These are phyloP conservation scores for Copidosoma floridanum DNA, from an alignment of 1,140 invertebrate species.

Conservation along the genomic window DNA sequence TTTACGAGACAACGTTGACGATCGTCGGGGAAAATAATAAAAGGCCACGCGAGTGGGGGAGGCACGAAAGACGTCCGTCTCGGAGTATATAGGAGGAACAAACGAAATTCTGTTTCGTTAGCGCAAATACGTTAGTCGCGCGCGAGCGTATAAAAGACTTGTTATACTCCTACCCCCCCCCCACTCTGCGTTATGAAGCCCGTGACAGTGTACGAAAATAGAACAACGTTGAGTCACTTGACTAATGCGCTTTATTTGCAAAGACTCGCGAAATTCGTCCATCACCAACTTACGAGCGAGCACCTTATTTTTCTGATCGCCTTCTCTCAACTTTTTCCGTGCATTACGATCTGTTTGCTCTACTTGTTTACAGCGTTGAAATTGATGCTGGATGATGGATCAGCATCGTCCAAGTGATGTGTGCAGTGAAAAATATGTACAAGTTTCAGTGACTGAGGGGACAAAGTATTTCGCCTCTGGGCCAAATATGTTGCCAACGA, in stretches of 20 bases:
- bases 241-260: slow-evolving; percentile 30
- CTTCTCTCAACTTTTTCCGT: neutral
- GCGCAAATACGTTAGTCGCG: neutral
- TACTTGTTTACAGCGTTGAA: neutral
- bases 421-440: too few relatives aligned
- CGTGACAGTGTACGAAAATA: slow-evolving; percentile 27
- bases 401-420: too few relatives aligned
- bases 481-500: too few relatives aligned
- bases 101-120: slow-evolving; percentile 24
- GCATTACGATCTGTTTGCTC: slow-evolving; percentile 13
- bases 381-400: slow-evolving; percentile 22
- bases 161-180: too few relatives aligned
- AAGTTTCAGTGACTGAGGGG: too few relatives aligned
- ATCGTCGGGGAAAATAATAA: slow-evolving; percentile 12
- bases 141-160: too few relatives aligned
- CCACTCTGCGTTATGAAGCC: too few relatives aligned
- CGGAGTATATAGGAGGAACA: too few relatives aligned
- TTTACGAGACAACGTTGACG: slow-evolving; percentile 23
- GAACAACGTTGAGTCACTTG: slow-evolving; percentile 31
- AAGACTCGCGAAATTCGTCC: slow-evolving; percentile 29
- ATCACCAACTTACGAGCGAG: slow-evolving; percentile 17
- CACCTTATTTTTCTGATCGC: neutral
- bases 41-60: neutral
- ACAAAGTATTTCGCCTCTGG: too few relatives aligned
- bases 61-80: slow-evolving; percentile 21